These are phyloP conservation scores for Phyllostomus discolor DNA, from an alignment of 2,113 vertebrate species.

Conservation along the genomic window DNA sequence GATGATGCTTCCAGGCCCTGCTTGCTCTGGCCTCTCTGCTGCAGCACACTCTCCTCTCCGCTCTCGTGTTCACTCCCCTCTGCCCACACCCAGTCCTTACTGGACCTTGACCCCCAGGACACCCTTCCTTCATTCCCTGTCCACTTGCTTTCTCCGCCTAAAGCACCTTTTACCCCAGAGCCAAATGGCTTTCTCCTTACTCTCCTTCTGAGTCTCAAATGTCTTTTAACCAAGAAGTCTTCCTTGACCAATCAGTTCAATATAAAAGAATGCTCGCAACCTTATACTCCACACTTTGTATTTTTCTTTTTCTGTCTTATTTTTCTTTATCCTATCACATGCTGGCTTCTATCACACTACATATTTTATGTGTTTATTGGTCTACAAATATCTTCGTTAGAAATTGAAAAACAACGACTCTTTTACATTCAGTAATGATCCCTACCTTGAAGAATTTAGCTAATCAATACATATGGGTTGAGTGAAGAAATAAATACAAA, in stretches of 20 bases:
- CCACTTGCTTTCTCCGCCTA: background rate
- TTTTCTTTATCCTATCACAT: background rate
- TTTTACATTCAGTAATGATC: background rate
- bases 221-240: background rate
- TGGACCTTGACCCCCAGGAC: background rate
- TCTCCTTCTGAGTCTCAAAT: background rate
- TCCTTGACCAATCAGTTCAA: background rate
- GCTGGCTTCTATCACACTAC: background rate
- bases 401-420: background rate
- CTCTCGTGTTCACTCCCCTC: background rate
- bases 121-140: background rate
- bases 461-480: background rate
- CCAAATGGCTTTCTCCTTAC: background rate
- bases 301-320: background rate
- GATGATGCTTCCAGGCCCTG: background rate
- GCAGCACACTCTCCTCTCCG: background rate
- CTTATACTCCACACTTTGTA: background rate
- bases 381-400: background rate
- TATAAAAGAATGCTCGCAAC: background rate
- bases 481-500: background rate
- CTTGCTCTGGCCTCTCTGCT: fast-evolving
- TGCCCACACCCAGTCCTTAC: background rate
- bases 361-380: background rate
- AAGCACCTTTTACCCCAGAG: background rate
- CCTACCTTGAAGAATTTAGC: background rate